Evolutionary conservation across 2,113 vertebrate genomes (phyloP).

Genomic region (Ciconia boyciana): DNA sequence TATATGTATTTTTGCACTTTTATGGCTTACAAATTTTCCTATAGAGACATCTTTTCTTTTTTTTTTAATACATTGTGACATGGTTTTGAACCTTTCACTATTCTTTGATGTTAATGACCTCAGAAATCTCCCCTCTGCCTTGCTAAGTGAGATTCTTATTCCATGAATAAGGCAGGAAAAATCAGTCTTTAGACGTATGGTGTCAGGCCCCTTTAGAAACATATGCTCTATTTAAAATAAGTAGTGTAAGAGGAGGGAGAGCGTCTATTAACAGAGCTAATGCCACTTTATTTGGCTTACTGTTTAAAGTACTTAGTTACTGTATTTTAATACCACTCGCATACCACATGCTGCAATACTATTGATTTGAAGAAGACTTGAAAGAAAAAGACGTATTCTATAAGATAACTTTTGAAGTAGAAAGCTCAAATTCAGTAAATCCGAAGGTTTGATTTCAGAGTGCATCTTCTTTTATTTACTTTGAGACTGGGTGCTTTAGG

Average conservation of each 20-base stretch:
- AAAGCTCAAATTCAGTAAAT: not conserved
- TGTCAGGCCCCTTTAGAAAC: not conserved
- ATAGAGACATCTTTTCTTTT: too few species aligned
- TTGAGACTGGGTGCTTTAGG: not conserved
- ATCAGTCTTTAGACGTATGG: not conserved
- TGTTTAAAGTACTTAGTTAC: not conserved
- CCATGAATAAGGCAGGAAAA: not conserved
- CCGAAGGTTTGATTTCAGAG: not conserved
- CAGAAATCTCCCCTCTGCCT: not conserved
- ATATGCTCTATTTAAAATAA: not conserved
- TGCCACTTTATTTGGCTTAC: not conserved
- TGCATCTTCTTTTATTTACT: not conserved
- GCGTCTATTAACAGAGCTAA: not conserved
- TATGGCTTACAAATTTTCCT: not conserved
- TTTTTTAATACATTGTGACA: not conserved
- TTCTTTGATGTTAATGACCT: not conserved
- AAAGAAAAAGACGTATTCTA: not conserved
- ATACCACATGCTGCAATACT: not conserved
- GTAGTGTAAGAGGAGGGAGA: not conserved
- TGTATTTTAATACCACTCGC: not conserved
- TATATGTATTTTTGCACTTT: not conserved
- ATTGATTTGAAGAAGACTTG: not conserved
- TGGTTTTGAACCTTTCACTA: not conserved
- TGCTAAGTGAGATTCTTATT: not conserved
- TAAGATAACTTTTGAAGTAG: not conserved